phyloP scores from a whole-genome alignment of 2,797 vertebrate species.

The Gadopsis bispinosus region DNA sequence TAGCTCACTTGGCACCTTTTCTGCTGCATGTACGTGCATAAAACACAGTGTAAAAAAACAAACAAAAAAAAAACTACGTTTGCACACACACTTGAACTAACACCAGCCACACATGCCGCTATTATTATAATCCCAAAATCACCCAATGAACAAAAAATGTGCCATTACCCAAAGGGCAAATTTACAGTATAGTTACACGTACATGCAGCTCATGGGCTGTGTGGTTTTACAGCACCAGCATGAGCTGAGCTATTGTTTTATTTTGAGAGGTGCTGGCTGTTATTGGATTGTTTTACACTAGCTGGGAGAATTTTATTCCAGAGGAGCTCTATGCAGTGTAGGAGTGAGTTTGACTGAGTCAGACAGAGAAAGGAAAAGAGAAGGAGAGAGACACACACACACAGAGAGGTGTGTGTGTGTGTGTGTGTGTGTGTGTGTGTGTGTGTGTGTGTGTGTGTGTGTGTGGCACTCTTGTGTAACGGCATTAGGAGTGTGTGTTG shows the following conservation, averaged over 20 bases:
- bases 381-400: neutral
- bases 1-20: conserved; percentile 14
- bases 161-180: conserved; percentile 66
- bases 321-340: conserved; percentile 56
- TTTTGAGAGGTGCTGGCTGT: conserved; percentile 76
- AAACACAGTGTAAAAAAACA: conserved; percentile 35
- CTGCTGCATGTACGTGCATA: neutral
- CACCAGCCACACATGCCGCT: conserved; percentile 22
- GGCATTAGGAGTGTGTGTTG: conserved; percentile 23
- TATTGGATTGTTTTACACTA: conserved; percentile 80
- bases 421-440: conserved; percentile 6
- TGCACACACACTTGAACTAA: conserved; percentile 17
- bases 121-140: conserved; percentile 71
- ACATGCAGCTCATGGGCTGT: conserved; percentile 56
- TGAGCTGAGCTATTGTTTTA: conserved; percentile 78
- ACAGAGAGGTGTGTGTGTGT: conserved; percentile 9
- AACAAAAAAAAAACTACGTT: neutral
- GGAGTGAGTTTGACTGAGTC: conserved; percentile 52
- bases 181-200: conserved; percentile 69
- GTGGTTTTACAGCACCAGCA: conserved; percentile 71
- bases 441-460: conserved; percentile 6
- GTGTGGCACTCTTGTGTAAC: conserved; percentile 35
- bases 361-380: conserved; percentile 27
- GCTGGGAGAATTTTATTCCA: conserved; percentile 73
- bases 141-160: conserved; percentile 63